Percentiles rank a stretch among this genome's conserved stretches.
These are phyloP conservation scores for Ditula angustiorana DNA, from an alignment of 2,888 invertebrate genomes.

Conservation along the genomic window DNA sequence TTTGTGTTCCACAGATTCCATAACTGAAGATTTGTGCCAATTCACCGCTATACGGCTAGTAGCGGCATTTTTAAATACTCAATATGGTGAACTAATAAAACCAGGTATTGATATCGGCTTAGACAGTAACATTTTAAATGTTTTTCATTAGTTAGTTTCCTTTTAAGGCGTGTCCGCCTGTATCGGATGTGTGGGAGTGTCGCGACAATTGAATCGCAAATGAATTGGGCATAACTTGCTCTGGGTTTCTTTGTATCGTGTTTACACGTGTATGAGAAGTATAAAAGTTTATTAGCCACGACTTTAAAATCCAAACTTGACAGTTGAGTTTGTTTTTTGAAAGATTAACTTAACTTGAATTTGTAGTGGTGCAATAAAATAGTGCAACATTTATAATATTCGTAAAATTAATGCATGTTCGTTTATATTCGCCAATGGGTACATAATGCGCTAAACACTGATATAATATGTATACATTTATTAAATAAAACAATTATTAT, in stretches of 20 bases:
- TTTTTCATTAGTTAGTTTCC: slow-evolving; percentile 34
- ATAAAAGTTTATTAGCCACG: background rate
- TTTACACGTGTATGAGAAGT: background rate
- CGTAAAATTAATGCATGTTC: too few species aligned
- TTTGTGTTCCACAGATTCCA: too few species aligned
- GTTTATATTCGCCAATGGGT: too few species aligned
- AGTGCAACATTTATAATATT: too few species aligned
- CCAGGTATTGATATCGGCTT: slow-evolving; percentile 8
- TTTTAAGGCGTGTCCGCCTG: slow-evolving; percentile 27
- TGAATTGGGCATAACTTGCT: slow-evolving; percentile 19
- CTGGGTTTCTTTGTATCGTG: slow-evolving; percentile 4
- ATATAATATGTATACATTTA: too few species aligned
- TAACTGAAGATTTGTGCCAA: background rate
- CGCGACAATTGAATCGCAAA: slow-evolving; percentile 33
- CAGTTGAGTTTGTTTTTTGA: too few species aligned
- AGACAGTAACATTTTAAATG: slow-evolving; percentile 25
- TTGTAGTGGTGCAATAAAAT: too few species aligned
- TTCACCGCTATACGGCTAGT: background rate
- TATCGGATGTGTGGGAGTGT: slow-evolving; percentile 28
- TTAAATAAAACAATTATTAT: too few species aligned
- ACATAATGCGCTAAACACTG: too few species aligned
- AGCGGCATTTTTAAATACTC: background rate
- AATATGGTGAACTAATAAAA: slow-evolving; percentile 22
- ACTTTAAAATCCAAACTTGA: too few species aligned
- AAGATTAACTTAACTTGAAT: background rate